Percentiles rank a stretch among this genome's conserved stretches.
Evolutionary conservation across 2,797 vertebrate species (phyloP).

Genomic region (Sus cebifrons): DNA sequence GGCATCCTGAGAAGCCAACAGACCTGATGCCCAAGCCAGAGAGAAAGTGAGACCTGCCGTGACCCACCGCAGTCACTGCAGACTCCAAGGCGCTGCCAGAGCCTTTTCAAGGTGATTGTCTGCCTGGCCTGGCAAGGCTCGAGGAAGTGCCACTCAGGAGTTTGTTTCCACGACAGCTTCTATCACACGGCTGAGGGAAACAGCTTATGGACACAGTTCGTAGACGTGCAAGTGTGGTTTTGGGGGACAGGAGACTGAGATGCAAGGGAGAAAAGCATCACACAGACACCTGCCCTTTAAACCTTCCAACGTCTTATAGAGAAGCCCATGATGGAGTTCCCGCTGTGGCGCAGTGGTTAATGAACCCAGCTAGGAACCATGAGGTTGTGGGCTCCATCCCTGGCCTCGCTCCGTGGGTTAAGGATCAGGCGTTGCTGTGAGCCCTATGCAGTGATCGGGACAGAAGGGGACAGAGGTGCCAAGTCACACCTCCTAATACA

Average conservation of each 20-base stretch:
- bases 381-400: too few relatives aligned
- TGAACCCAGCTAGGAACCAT: too few relatives aligned
- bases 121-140: background rate
- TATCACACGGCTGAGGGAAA: fast-evolving
- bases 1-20: background rate
- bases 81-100: background rate
- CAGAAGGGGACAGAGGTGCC: too few relatives aligned
- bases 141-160: background rate
- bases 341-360: too few relatives aligned
- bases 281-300: fast-evolving
- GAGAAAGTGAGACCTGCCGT: background rate
- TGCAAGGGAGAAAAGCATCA: too few relatives aligned
- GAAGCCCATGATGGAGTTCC: background rate
- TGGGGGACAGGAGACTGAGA: background rate
- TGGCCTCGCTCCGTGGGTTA: too few relatives aligned
- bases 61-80: background rate
- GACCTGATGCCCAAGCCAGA: background rate
- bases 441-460: background rate
- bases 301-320: too few relatives aligned
- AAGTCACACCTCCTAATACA: fast-evolving
- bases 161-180: background rate
- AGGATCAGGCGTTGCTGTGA: too few relatives aligned
- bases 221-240: background rate
- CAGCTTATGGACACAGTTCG: background rate
- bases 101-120: background rate